phyloP scores from a whole-genome alignment of 2,888 invertebrate genomes.

The Dynastes hyllus region DNA sequence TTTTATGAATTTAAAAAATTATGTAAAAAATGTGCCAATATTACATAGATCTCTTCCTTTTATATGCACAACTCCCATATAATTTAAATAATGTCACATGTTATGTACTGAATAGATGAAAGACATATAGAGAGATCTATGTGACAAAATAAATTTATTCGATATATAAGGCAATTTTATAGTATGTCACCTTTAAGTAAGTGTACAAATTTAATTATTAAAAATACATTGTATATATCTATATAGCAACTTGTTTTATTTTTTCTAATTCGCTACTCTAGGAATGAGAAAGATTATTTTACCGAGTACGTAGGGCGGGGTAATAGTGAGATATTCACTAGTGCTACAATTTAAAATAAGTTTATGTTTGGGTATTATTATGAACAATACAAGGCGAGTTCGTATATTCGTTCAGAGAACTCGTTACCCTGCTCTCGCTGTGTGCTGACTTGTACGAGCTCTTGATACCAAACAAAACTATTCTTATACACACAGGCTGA shows the following conservation, averaged over 20 bases:
- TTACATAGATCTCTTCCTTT: constrained; percentile 39
- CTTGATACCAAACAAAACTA: too few relatives aligned
- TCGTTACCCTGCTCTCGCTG: too few relatives aligned
- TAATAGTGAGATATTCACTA: too few relatives aligned
- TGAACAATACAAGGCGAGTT: too few relatives aligned
- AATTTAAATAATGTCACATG: constrained; percentile 18
- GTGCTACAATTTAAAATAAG: too few relatives aligned
- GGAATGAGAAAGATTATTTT: too few relatives aligned
- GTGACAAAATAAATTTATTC: constrained; percentile 45
- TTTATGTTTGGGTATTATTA: too few relatives aligned
- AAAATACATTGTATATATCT: constrained; percentile 52
- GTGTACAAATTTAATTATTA: constrained; percentile 52
- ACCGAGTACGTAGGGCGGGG: background rate
- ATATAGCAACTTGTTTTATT: constrained; percentile 39
- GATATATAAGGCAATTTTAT: constrained; percentile 49
- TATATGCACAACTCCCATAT: constrained; percentile 43
- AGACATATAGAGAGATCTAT: constrained; percentile 43
- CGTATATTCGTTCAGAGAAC: too few relatives aligned
- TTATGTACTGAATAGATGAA: constrained; percentile 18
- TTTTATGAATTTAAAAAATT: constrained; percentile 28
- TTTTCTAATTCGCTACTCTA: background rate
- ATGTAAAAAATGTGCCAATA: constrained; percentile 52
- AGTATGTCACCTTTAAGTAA: constrained; percentile 50
- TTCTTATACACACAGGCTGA: too few relatives aligned
- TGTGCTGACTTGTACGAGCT: too few relatives aligned